Conservation (phyloP, 2,113 vertebrate genomes). For the Halichoerus grypus region DNA sequence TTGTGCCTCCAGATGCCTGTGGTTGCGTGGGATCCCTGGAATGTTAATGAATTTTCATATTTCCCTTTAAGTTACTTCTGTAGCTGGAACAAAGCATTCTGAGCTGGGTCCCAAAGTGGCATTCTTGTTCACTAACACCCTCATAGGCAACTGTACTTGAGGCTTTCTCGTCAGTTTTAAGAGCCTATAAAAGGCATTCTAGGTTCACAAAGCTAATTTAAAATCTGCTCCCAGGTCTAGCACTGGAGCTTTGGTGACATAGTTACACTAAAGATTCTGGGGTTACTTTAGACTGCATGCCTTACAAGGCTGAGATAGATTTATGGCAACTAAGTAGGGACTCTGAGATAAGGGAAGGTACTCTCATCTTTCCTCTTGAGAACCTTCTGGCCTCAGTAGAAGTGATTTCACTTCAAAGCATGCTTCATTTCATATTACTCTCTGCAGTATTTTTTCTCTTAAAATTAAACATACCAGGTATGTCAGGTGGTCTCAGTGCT, state of each 20-base stretch:
- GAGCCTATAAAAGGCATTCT: not conserved
- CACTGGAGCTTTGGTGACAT: not conserved
- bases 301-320: not conserved
- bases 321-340: not conserved
- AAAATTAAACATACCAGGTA: not conserved
- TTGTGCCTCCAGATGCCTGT: not conserved
- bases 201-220: not conserved
- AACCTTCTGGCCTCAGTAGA: not conserved
- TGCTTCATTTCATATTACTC: conserved; percentile 29
- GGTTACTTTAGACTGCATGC: not conserved
- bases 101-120: not conserved
- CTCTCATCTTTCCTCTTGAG: not conserved
- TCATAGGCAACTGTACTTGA: not conserved
- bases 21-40: not conserved
- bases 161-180: not conserved
- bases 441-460: not conserved
- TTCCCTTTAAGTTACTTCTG: conserved; percentile 42
- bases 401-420: conserved; percentile 5
- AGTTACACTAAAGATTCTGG: not conserved
- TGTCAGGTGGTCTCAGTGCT: not conserved
- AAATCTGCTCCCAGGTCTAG: not conserved
- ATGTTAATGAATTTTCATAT: conserved; percentile 66
- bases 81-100: conserved; percentile 33
- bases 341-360: not conserved
- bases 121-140: not conserved